Base-by-base conservation (phyloP, 2,888 invertebrate genomes). In the Loripinus fragilis region DNA sequence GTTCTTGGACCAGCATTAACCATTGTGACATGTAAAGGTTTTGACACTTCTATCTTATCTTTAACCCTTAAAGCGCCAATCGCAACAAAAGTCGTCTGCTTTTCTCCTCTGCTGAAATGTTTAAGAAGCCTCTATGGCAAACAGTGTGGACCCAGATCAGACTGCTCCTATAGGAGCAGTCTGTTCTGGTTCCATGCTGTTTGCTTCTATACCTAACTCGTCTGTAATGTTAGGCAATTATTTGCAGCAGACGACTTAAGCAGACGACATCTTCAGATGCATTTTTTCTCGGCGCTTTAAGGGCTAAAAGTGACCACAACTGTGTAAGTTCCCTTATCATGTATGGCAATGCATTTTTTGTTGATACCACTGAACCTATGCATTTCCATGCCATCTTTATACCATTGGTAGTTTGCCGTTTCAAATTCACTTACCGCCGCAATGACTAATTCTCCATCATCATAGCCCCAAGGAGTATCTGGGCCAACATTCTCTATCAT, bases 381-480 rank as follows among this genome's bases (percentile, higher is more conserved):
- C 5, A 50, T 50, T n/a, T 50, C 50, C 7, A 20, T 50, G 20
- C 50, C 50, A 50, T 50, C 50, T n/a, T 7, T 12, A 20, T 50
- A 50, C 50, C 50, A 50, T 12, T 12, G 7, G n/a, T 50, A 50
- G 7, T 20, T n/a, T 12, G 50, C 50, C 12, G 8, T n/a, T 50
- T 50, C 12, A 50, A 12, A 50, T 7, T 50, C 50, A 50, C 50
- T 50, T 12, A n/a, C 23, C 5, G 50, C n/a, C 7, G 50, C 50
- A 12, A 20, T 50, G n/a, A 20, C n/a, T 20, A 50, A 20, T 50
- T 50, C 50, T 42, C 42, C 42, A 50, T 50, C n/a, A 50, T 50
- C 50, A 50, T 50, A 50, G 17, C 50, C 50, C 50, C 50, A 50
- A 50, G n/a, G 50, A n/a, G n/a, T 20, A 50, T 50, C n/a, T 50